These are phyloP conservation scores for Emydoidea blandingii DNA, from an alignment of 2,797 vertebrate species.

Conservation along the genomic window DNA sequence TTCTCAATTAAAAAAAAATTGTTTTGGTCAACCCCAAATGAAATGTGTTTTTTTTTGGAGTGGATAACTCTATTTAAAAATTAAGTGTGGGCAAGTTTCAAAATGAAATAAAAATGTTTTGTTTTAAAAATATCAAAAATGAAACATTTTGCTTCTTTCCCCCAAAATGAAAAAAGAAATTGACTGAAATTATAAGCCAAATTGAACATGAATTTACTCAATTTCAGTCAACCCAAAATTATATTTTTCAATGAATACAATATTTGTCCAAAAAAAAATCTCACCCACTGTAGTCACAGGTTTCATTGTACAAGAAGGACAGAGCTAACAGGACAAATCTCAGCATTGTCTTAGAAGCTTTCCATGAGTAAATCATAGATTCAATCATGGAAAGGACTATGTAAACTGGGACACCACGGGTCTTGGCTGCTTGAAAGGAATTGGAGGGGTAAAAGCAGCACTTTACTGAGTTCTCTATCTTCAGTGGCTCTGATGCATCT, in stretches of 20 bases:
- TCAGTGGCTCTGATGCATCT: background rate
- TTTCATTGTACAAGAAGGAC: background rate
- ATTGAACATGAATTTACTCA: background rate
- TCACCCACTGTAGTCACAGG: background rate
- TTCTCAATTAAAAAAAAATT: background rate
- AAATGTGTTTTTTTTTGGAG: background rate
- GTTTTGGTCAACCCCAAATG: background rate
- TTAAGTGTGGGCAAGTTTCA: background rate
- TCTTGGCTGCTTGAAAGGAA: background rate
- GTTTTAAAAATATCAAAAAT: background rate
- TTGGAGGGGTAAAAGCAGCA: background rate
- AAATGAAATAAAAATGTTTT: background rate
- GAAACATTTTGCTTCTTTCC: background rate
- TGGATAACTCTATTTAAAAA: background rate
- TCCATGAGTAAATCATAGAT: background rate
- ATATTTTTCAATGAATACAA: background rate
- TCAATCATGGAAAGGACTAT: background rate
- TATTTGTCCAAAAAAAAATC: background rate
- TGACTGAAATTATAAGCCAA: background rate
- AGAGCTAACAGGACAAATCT: background rate
- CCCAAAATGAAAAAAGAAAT: background rate
- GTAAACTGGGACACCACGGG: background rate
- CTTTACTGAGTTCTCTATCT: background rate
- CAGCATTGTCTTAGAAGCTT: background rate
- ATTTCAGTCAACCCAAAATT: background rate